Percentiles rank a stretch among this genome's conserved stretches.
Conservation (phyloP, 2,113 vertebrate genomes). For the Ailuropoda melanoleuca region DNA sequence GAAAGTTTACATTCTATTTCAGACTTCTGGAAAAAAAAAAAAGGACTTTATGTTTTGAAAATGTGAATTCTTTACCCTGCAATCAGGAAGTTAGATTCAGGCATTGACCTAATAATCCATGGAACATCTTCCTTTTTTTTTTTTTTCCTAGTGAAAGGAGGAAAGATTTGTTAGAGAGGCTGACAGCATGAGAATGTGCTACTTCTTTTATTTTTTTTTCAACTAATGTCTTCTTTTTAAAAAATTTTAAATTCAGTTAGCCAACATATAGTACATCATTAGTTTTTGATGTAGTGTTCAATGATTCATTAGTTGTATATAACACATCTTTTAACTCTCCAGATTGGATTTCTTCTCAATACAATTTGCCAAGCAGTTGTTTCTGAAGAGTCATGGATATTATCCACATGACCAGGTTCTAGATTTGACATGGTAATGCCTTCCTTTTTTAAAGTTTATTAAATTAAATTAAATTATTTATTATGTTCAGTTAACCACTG, state of each 20-base stretch:
- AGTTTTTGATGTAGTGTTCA: too few species aligned
- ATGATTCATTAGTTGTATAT: too few species aligned
- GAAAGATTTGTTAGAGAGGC: background rate
- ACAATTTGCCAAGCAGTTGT: slow-evolving; percentile 16
- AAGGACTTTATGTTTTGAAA: background rate
- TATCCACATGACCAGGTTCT: background rate
- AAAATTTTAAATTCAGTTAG: too few species aligned
- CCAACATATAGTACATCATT: too few species aligned
- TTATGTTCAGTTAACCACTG: too few species aligned
- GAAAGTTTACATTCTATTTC: background rate
- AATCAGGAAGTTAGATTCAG: background rate
- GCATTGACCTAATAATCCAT: background rate
- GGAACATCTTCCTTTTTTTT: background rate
- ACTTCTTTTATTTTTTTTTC: too few species aligned
- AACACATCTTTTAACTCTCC: background rate
- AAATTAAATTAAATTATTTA: too few species aligned
- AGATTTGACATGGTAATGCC: background rate
- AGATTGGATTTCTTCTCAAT: slow-evolving; percentile 18
- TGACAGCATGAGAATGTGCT: background rate
- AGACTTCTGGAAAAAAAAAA: background rate
- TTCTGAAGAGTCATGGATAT: slow-evolving; percentile 23
- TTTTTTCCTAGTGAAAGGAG: background rate
- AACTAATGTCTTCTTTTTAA: too few species aligned
- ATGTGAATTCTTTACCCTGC: background rate
- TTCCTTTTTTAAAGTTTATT: background rate